Evolutionary conservation across 2,113 vertebrate species (phyloP).

Genomic region (Lathamus discolor): DNA sequence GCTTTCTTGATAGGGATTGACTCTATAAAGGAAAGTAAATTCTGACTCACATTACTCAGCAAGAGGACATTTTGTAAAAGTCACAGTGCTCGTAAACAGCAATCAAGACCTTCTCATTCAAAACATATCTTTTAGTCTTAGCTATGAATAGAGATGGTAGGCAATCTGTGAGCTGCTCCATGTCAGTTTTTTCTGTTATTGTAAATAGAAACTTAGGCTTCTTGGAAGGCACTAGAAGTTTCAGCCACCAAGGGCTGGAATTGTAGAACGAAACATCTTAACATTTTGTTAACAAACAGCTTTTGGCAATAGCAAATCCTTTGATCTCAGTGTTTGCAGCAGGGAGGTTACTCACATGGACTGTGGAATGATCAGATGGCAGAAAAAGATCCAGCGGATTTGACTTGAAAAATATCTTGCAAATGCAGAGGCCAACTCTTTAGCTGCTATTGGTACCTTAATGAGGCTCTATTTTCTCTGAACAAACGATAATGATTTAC

Average conservation of each 20-base stretch:
- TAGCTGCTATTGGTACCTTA: background rate
- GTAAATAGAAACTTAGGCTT: background rate
- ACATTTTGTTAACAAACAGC: background rate
- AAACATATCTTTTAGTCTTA: background rate
- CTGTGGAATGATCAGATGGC: background rate
- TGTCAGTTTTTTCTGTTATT: background rate
- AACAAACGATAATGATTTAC: background rate
- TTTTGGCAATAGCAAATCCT: background rate
- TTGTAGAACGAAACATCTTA: background rate
- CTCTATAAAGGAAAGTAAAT: conserved; percentile 18
- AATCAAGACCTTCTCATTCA: background rate
- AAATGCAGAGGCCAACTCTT: background rate
- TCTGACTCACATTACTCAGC: background rate
- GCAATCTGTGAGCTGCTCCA: background rate
- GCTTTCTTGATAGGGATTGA: conserved; percentile 44
- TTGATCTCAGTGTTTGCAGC: background rate
- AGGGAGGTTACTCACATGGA: background rate
- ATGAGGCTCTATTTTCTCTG: background rate
- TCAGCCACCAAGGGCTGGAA: background rate
- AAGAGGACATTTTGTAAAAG: background rate
- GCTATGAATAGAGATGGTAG: background rate
- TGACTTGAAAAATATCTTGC: background rate
- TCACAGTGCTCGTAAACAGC: background rate
- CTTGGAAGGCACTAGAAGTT: background rate
- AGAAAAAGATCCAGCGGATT: background rate